Evolutionary conservation across 2,797 vertebrate genomes (phyloP).

Genomic region (Spinibarbus caldwelli): DNA sequence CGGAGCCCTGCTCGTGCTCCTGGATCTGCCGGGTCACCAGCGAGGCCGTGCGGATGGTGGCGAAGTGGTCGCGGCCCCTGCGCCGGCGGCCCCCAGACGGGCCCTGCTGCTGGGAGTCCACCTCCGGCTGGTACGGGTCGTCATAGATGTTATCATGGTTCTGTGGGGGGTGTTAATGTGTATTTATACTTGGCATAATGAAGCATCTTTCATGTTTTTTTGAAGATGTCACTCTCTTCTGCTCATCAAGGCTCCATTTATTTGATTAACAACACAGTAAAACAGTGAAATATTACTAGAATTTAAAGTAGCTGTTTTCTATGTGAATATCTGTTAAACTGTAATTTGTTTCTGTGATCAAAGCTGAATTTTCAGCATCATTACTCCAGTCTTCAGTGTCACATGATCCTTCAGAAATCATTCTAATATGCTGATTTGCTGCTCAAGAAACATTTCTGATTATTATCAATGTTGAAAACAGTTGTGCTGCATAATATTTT

Average conservation of each 20-base stretch:
- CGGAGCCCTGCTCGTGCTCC: slow-evolving; percentile 93
- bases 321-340: neutral
- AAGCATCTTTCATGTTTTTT: too few relatives aligned
- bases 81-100: slow-evolving; percentile 82
- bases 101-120: slow-evolving; percentile 82
- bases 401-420: neutral
- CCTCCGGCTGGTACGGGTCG: slow-evolving; percentile 90
- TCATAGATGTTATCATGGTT: slow-evolving; percentile 93
- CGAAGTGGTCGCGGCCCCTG: slow-evolving; percentile 89
- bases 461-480: neutral
- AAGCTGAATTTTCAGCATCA: neutral
- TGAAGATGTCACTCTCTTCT: too few relatives aligned
- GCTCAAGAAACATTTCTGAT: neutral
- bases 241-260: neutral
- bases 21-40: slow-evolving; percentile 94
- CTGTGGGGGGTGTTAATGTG: slow-evolving; percentile 64
- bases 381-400: neutral
- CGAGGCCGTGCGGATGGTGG: slow-evolving; percentile 91
- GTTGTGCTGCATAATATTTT: neutral
- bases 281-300: neutral
- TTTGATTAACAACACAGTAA: neutral
- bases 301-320: neutral
- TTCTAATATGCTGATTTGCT: neutral
- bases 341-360: neutral
- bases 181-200: neutral